phyloP scores from a whole-genome alignment of 1,140 invertebrate genomes.

The Bombus huntii region DNA sequence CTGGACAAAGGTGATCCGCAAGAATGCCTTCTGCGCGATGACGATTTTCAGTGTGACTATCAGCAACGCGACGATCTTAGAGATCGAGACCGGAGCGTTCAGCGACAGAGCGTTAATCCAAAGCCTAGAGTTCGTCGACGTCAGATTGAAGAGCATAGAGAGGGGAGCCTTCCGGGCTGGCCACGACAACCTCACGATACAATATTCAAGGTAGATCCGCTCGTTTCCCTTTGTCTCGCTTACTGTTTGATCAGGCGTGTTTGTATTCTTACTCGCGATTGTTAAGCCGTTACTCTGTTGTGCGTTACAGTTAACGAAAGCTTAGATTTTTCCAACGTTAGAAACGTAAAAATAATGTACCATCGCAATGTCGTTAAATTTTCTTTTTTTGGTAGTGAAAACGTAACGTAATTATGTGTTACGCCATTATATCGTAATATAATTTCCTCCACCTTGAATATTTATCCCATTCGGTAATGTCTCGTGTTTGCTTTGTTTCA shows the following conservation, averaged over 20 bases:
- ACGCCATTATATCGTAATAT: too few species aligned
- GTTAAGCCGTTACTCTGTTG: neutral
- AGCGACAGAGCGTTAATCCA: slow-evolving; percentile 85
- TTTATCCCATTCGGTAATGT: neutral
- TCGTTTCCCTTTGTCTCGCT: neutral
- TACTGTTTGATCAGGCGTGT: slow-evolving; percentile 1
- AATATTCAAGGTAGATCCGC: slow-evolving; percentile 84
- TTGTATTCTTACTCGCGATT: neutral
- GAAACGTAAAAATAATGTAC: neutral
- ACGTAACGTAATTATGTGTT: too few species aligned
- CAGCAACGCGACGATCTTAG: slow-evolving; percentile 84
- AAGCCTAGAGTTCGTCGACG: slow-evolving; percentile 85
- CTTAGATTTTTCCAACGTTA: too few species aligned
- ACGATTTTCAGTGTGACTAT: slow-evolving; percentile 85
- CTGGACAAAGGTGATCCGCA: slow-evolving; percentile 83
- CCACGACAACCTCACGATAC: slow-evolving; percentile 86
- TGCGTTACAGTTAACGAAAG: neutral
- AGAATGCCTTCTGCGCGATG: slow-evolving; percentile 86
- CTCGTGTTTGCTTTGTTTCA: neutral
- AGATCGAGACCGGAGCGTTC: slow-evolving; percentile 86
- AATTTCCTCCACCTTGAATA: neutral
- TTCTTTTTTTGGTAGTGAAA: neutral
- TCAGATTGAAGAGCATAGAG: slow-evolving; percentile 83
- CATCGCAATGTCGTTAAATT: neutral
- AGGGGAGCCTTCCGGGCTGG: slow-evolving; percentile 86